Percentiles rank a stretch among this genome's conserved stretches.
These are phyloP conservation scores for Agapornis canus DNA, from an alignment of 2,797 vertebrate genomes.

Conservation along the genomic window DNA sequence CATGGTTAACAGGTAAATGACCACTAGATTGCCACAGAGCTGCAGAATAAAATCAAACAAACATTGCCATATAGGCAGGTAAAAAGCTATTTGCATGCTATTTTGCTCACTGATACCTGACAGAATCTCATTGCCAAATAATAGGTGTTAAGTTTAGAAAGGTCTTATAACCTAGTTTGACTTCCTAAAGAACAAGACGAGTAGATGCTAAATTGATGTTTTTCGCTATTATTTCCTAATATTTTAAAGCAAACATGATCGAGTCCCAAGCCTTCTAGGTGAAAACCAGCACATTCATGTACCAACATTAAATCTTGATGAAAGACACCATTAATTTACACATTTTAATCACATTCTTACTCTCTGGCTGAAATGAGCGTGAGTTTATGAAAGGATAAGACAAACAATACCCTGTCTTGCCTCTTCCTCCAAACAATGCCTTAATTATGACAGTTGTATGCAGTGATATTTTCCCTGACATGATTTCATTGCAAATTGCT, in stretches of 20 bases:
- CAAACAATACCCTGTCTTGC: neutral
- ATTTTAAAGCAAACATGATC: neutral
- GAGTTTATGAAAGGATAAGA: neutral
- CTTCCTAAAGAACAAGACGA: neutral
- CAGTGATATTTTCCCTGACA: neutral
- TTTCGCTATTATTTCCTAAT: neutral
- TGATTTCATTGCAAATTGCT: neutral
- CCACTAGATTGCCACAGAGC: neutral
- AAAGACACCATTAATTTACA: neutral
- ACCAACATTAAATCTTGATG: neutral
- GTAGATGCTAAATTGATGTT: neutral
- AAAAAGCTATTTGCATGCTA: neutral
- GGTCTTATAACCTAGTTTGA: neutral
- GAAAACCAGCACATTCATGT: neutral
- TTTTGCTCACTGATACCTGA: neutral
- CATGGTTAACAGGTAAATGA: neutral
- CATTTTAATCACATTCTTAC: neutral
- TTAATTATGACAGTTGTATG: neutral
- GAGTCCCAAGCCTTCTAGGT: neutral
- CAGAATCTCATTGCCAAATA: neutral
- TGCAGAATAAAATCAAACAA: neutral
- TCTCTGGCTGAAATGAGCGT: neutral
- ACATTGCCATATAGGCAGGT: neutral
- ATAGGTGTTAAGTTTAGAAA: neutral
- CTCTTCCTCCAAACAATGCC: neutral